Base-by-base conservation (phyloP, 1,140 invertebrate species). In the Habropoda laboriosa region DNA sequence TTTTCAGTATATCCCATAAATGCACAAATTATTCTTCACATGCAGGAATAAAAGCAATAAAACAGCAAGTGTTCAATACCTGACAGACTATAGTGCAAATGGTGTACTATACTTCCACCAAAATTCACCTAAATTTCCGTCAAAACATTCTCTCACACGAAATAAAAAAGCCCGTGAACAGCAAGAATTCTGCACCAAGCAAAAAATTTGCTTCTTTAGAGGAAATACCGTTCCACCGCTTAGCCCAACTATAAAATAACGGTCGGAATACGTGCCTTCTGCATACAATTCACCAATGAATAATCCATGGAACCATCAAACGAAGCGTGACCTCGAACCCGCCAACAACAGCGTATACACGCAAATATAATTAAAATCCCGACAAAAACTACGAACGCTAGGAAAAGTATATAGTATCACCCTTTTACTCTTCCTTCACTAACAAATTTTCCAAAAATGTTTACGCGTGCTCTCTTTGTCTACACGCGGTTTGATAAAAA, bases 221-320 rank as follows among this genome's bases (percentile, higher is more conserved):
- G n/a, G 32, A 35, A 60, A 35, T 16, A 58, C n/a, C 32, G 18
- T n/a, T 35, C 57, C 57, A 8, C 30, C n/a, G 8, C 5, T n/a
- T 13, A 13, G 18, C 21, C 5, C 5, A 10, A 32, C 4, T 60
- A 4, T 35, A 60, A 35, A 27, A 60, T 60, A 60, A 60, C 32
- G 57, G 57, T 60, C 57, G 35, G 35, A 60, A 60, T 60, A 60
- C 57, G 57, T 60, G 57, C 57, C 57, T 35, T 32, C 30, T 60
- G 57, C 57, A 35, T 60, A 60, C 57, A 60, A 60, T 60, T 60
- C 30, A n/a, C 21, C 57, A 16, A 60, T 60, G 57, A 60, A 60
- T 60, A 60, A 60, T 60, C 57, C 57, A 60, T 60, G 57, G 10
- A 60, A 60, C 57, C 32, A 35, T 60, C 57, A 60, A 60, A 60